These are phyloP conservation scores for Philypnodon macrostomus DNA, from an alignment of 2,797 vertebrate genomes.

Conservation along the genomic window DNA sequence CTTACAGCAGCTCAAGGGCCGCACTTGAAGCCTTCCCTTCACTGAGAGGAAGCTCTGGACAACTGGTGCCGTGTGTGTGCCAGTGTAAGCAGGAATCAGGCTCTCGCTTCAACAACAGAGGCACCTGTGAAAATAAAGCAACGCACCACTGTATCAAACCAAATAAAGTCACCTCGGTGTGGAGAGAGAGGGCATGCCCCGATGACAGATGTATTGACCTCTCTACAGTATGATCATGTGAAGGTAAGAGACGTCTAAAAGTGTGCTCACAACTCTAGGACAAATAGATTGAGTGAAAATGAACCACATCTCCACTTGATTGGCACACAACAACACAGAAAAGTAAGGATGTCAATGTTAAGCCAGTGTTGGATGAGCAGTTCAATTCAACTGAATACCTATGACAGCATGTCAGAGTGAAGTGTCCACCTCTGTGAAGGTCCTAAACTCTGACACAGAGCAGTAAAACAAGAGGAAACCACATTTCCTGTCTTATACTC, in stretches of 20 bases:
- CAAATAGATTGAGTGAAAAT: too few relatives aligned
- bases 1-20: too few relatives aligned
- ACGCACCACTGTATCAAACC: conserved; percentile 71
- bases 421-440: conserved; percentile 25
- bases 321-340: too few relatives aligned
- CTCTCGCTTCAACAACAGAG: conserved; percentile 70
- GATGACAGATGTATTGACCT: conserved; percentile 74
- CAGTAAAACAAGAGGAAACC: conserved; percentile 59
- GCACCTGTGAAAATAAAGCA: conserved; percentile 80
- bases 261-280: conserved; percentile 4
- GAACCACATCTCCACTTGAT: too few relatives aligned
- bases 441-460: conserved; percentile 32
- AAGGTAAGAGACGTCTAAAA: conserved; percentile 16
- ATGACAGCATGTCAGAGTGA: conserved; percentile 36
- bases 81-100: conserved; percentile 70
- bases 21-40: conserved; percentile 2
- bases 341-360: too few relatives aligned
- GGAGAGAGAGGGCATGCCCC: conserved; percentile 50
- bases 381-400: conserved; percentile 53
- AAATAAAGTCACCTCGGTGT: conserved; percentile 70
- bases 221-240: conserved; percentile 21
- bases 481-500: conserved; percentile 56
- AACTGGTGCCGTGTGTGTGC: conserved; percentile 65
- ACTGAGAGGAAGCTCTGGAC: conserved; percentile 62
- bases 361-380: conserved; percentile 7